phyloP scores from a whole-genome alignment of 2,113 vertebrate genomes.

The Macquaria australasica region DNA sequence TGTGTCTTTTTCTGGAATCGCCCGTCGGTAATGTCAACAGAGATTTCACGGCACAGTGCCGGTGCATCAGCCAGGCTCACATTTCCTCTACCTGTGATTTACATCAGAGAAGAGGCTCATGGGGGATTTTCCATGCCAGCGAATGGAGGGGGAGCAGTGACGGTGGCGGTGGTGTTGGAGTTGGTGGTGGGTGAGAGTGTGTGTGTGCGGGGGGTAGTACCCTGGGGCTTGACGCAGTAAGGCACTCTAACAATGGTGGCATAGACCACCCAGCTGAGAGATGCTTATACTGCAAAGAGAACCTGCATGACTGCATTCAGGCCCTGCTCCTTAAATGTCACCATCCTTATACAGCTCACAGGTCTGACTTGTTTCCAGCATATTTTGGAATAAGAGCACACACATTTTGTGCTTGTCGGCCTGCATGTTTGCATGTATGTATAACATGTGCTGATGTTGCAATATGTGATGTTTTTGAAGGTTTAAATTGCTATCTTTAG shows the following conservation, averaged over 20 bases:
- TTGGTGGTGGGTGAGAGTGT: not conserved
- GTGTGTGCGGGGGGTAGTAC: slow-evolving; percentile 17
- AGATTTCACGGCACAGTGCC: slow-evolving; percentile 80
- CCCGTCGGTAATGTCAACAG: slow-evolving; percentile 81
- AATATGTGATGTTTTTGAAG: not conserved
- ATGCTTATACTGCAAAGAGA: slow-evolving; percentile 69
- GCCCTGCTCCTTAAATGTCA: slow-evolving; percentile 60
- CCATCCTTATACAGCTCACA: slow-evolving; percentile 3
- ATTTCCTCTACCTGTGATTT: slow-evolving; percentile 82
- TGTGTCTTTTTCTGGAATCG: slow-evolving; percentile 75
- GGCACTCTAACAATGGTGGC: slow-evolving; percentile 71
- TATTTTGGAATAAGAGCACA: not conserved
- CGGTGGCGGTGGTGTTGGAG: not conserved
- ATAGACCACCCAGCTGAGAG: slow-evolving; percentile 63
- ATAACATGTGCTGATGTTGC: not conserved
- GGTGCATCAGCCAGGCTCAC: slow-evolving; percentile 71
- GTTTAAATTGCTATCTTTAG: not conserved
- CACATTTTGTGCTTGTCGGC: not conserved
- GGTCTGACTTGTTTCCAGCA: slow-evolving; percentile 18
- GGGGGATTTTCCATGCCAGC: slow-evolving; percentile 75
- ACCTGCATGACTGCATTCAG: slow-evolving; percentile 63
- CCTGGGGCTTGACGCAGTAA: slow-evolving; percentile 64
- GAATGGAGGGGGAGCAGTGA: not conserved
- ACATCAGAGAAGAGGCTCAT: slow-evolving; percentile 79
- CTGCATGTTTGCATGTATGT: not conserved